These are phyloP conservation scores for Xyliphius kryptos DNA, from an alignment of 2,113 vertebrate species.

Conservation along the genomic window DNA sequence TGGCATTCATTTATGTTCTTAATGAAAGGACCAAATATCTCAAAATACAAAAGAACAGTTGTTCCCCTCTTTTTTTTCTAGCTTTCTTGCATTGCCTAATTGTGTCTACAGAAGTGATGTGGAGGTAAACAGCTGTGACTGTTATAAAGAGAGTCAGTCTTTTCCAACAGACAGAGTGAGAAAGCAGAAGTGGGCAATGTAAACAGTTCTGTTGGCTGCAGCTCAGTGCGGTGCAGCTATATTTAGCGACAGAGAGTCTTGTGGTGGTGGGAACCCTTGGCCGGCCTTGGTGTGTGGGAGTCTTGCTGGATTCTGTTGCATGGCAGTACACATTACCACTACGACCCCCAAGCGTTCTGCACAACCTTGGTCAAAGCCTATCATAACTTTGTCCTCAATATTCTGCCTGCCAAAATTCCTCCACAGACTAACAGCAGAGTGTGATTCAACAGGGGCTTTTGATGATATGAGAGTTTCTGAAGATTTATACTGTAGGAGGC, in stretches of 20 bases:
- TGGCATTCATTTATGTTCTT: too few species aligned
- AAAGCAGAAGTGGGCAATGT: conserved; percentile 25
- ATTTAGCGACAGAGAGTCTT: conserved; percentile 43
- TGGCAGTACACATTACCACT: conserved; percentile 10
- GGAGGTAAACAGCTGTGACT: conserved; percentile 12
- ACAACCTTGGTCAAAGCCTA: conserved; percentile 25
- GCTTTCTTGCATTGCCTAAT: conserved; percentile 10
- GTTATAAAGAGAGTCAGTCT: conserved; percentile 21
- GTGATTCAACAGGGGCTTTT: background rate
- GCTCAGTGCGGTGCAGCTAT: conserved; percentile 36
- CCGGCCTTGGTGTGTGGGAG: conserved; percentile 44
- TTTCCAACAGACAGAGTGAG: conserved; percentile 24
- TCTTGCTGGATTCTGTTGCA: conserved; percentile 36
- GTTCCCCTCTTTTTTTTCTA: too few species aligned
- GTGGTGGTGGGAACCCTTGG: conserved; percentile 50
- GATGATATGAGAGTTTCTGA: too few species aligned
- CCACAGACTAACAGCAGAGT: conserved; percentile 1
- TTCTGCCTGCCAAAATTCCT: conserved; percentile 38
- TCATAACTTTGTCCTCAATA: conserved; percentile 41
- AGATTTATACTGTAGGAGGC: too few species aligned
- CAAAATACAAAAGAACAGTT: too few species aligned
- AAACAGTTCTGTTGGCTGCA: conserved; percentile 27
- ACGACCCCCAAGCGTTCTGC: conserved; percentile 29
- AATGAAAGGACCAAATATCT: too few species aligned
- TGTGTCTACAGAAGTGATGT: conserved; percentile 21